phyloP scores from a whole-genome alignment of 1,140 invertebrate genomes.

The Magallana ariakensis region DNA sequence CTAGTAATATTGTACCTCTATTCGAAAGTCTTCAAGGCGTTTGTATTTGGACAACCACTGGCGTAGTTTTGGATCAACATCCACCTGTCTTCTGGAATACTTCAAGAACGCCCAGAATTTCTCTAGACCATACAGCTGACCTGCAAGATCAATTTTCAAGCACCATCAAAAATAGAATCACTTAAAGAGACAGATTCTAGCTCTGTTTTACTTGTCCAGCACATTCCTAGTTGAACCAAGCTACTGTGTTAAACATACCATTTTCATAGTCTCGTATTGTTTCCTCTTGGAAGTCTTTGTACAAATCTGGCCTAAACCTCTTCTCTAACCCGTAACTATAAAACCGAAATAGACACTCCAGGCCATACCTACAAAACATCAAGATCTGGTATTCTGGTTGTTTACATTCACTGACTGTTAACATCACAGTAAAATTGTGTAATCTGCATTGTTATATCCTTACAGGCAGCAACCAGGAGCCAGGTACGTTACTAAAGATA shows the following conservation, averaged over 20 bases:
- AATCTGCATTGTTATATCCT: no score
- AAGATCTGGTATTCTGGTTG: background rate
- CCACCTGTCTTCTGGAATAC: slow-evolving; percentile 82
- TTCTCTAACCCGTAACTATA: slow-evolving; percentile 98
- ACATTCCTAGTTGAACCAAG: no score
- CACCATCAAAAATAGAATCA: no score
- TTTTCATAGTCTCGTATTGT: slow-evolving; percentile 94
- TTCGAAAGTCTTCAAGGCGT: slow-evolving; percentile 93
- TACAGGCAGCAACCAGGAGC: no score
- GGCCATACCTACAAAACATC: slow-evolving; percentile 82
- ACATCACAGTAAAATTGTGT: no score
- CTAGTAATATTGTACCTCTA: slow-evolving; percentile 64
- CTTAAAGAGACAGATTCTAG: no score
- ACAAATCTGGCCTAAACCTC: slow-evolving; percentile 95
- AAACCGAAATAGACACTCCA: slow-evolving; percentile 99
- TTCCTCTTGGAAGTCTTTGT: slow-evolving; percentile 97
- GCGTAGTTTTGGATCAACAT: slow-evolving; percentile 89
- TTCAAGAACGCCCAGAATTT: slow-evolving; percentile 99
- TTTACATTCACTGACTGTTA: no score
- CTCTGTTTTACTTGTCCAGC: no score
- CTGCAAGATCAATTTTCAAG: slow-evolving; percentile 80
- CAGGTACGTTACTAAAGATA: no score
- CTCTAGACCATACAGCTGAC: slow-evolving; percentile 98
- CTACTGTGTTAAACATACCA: slow-evolving; percentile 79
- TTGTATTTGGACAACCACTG: slow-evolving; percentile 93